Conservation (phyloP, 2,797 vertebrate genomes). For the Brachyrhaphis roseni region DNA sequence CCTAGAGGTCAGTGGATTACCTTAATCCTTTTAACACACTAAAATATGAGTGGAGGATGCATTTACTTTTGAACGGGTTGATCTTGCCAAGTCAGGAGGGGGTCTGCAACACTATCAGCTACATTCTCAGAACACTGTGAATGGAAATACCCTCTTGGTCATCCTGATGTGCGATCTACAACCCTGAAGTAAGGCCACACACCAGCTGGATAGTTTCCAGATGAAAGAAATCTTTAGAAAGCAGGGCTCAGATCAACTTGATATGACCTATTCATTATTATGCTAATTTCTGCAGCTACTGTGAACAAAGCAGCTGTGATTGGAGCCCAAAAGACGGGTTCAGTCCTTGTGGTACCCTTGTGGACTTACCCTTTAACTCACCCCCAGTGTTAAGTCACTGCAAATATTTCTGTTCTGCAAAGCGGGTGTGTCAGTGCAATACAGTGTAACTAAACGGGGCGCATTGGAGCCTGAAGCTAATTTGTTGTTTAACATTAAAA, state of each 20-base stretch:
- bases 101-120: background rate
- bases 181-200: background rate
- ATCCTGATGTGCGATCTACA: background rate
- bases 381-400: background rate
- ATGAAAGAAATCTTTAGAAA: background rate
- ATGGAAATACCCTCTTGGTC: background rate
- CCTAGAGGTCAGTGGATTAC: background rate
- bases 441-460: background rate
- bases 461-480: background rate
- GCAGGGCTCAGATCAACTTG: background rate
- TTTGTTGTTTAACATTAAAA: background rate
- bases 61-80: background rate
- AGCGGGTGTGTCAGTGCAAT: background rate
- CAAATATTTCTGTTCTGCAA: background rate
- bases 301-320: slow-evolving; percentile 4
- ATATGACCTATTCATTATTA: slow-evolving; percentile 2
- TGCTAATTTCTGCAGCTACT: background rate
- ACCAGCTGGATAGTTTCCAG: background rate
- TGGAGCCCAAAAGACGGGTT: background rate
- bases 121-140: background rate
- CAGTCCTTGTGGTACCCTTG: background rate
- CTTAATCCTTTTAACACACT: background rate
- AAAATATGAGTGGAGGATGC: background rate
- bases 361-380: background rate
- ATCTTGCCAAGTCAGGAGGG: background rate